Base-by-base conservation (phyloP, 2,888 invertebrate species). In the Diogma glabrata region DNA sequence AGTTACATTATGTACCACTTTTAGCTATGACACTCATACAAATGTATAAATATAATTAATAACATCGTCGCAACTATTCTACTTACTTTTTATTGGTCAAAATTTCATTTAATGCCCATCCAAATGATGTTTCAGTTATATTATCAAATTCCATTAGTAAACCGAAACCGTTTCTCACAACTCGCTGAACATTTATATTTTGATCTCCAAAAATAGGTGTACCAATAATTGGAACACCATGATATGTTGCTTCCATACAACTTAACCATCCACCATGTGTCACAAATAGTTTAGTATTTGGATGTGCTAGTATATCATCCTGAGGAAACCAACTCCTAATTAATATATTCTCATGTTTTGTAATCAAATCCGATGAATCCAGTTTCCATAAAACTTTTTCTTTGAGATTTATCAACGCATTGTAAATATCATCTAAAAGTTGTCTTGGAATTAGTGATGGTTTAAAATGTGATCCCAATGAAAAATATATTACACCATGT, bases 181-280 rank as follows among this genome's bases (percentile, higher is more conserved):
- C 53, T 22, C 56, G 51, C 24, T 57, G 56, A 36, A 63, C 59
- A 58, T 64, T 57, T 26, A 56, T 40, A 17, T 52, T 47, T 55
- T 72, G 71, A 57, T 72, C 71, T 30, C 58, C 65, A 49, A 66
- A 63, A 9, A 69, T 57, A 0, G 72, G 70, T 26, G 73, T 56
- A 0, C 69, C 72, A 9, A 73, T 53, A 4, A 72, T 57, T 0
- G 73, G 72, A 4, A 71, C 69, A 3, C 65, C 72, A 52, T 65
- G 64, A 57, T 65, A 65, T 2, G 70, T 60, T 0, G 72, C 66
- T 56, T 75, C 76, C 17, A 68, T 69, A 4, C 70, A 64, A 47
- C 75, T 71, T 17, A 75, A 62, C 12, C 74, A 63, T 0, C 76
- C 77, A 1, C 74, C 75, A 57, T 78, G 77, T 0, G 73, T 74